Conservation (phyloP, 2,797 vertebrate genomes). For the Gastrophryne carolinensis region DNA sequence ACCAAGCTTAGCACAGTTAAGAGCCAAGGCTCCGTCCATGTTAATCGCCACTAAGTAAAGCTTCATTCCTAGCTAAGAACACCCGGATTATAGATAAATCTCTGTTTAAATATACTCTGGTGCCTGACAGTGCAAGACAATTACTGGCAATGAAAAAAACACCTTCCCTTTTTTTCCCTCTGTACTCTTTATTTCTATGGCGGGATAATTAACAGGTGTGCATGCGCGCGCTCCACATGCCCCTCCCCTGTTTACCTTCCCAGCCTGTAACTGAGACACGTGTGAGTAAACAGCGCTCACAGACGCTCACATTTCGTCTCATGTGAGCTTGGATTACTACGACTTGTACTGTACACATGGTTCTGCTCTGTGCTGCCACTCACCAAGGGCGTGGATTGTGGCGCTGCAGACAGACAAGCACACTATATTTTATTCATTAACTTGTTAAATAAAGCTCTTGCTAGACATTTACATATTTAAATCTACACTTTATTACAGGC, state of each 20-base stretch:
- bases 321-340: constrained; percentile 27
- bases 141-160: background rate
- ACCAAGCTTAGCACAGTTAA: background rate
- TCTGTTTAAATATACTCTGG: constrained; percentile 9
- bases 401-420: background rate
- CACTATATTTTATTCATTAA: background rate
- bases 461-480: too few relatives aligned
- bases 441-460: too few relatives aligned
- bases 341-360: background rate
- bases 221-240: background rate
- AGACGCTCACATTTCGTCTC: constrained; percentile 38
- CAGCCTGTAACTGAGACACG: constrained; percentile 25
- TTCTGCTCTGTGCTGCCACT: constrained; percentile 13
- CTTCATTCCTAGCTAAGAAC: background rate
- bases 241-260: constrained; percentile 39
- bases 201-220: constrained; percentile 23
- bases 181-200: background rate
- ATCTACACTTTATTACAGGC: too few relatives aligned
- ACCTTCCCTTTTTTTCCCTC: background rate
- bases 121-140: background rate
- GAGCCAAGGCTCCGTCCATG: background rate
- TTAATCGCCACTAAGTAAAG: constrained; percentile 11
- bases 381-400: too few relatives aligned
- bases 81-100: constrained; percentile 16
- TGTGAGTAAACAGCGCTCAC: background rate